Conservation (phyloP, 2,113 vertebrate species). For the Ursus arctos region DNA sequence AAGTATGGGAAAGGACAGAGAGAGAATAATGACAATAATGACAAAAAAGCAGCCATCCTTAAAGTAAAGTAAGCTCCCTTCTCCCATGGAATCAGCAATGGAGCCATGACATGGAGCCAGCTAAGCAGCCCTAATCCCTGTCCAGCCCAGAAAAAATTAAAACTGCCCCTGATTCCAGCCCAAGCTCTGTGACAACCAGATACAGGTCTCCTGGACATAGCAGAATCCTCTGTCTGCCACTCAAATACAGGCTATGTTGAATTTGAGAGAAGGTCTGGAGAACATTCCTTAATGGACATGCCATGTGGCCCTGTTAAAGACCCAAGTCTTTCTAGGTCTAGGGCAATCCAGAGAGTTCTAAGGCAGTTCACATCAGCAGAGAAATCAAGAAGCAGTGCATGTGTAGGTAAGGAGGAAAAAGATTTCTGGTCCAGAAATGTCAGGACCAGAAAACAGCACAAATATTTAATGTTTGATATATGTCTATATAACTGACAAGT, state of each 20-base stretch:
- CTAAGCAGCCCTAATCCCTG: neutral
- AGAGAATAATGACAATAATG: neutral
- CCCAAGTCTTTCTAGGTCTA: neutral
- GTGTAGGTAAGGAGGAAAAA: neutral
- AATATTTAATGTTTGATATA: neutral
- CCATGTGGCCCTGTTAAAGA: neutral
- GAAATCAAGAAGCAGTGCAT: neutral
- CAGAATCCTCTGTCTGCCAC: neutral
- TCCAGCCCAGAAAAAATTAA: neutral
- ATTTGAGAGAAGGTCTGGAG: neutral
- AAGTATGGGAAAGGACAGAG: neutral
- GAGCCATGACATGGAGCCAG: neutral
- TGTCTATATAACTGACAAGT: neutral
- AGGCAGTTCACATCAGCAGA: neutral
- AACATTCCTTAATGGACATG: neutral
- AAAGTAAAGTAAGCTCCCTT: neutral
- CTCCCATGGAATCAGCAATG: neutral
- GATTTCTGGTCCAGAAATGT: neutral
- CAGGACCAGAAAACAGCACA: neutral
- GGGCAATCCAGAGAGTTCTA: neutral
- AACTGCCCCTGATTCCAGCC: neutral
- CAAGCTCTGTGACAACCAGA: neutral
- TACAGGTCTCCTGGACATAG: neutral
- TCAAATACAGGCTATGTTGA: neutral
- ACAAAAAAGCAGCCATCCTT: neutral